A percentile compares a stretch with the other conserved stretches of the same genome.
These are phyloP conservation scores for Lymantria dispar DNA, from an alignment of 2,888 invertebrate species.

Conservation along the genomic window DNA sequence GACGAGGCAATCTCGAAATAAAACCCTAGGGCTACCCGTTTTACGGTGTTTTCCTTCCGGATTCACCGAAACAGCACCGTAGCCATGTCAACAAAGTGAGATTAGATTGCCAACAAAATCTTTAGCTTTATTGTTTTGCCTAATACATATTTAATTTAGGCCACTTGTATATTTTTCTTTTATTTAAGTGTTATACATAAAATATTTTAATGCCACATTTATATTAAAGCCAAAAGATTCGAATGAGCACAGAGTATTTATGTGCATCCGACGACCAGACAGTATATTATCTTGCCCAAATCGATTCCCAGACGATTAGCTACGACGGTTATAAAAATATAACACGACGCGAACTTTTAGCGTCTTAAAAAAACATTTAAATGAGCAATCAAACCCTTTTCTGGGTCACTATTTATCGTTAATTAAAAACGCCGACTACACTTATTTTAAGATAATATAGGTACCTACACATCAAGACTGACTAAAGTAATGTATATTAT, in stretches of 20 bases:
- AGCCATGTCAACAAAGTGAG: too few species aligned
- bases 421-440: slow-evolving; percentile 29
- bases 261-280: slow-evolving; percentile 1
- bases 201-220: too few species aligned
- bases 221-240: background rate
- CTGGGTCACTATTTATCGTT: slow-evolving; percentile 35
- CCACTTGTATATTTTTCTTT: too few species aligned
- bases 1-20: too few species aligned
- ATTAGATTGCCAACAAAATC: too few species aligned
- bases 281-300: slow-evolving; percentile 20
- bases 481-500: slow-evolving; percentile 13
- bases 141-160: too few species aligned
- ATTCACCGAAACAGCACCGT: too few species aligned
- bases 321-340: slow-evolving; percentile 26
- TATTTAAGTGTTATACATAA: too few species aligned
- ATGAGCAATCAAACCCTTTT: slow-evolving; percentile 35
- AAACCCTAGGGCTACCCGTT: too few species aligned
- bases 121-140: too few species aligned
- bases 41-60: too few species aligned
- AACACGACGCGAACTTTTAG: slow-evolving; percentile 27
- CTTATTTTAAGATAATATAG: slow-evolving; percentile 13
- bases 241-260: slow-evolving; percentile 6
- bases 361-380: slow-evolving; percentile 24
- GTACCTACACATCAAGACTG: background rate
- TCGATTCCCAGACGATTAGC: slow-evolving; percentile 30